Base-by-base conservation (phyloP, 2,888 invertebrate genomes). In the Drosophila nr. medialis region DNA sequence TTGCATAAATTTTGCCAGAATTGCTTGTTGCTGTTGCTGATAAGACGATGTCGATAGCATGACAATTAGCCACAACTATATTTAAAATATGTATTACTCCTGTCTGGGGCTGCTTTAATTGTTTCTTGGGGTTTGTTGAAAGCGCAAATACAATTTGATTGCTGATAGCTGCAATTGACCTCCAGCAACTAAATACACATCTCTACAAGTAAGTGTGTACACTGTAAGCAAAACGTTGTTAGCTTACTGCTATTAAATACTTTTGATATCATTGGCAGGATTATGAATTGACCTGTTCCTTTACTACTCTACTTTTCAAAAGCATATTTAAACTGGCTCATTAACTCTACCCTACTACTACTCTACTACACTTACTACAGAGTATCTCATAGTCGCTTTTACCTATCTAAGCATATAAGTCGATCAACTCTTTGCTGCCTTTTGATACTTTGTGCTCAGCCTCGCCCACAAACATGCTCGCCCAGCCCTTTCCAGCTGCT, bases 51-150 rank as follows among this genome's bases (percentile, higher is more conserved):
- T 84, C 90, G 85, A 85, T 85, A 81, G 90, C 87, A 77, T 81
- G 90, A 85, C 85, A 85, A 85, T 85, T 85, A 85, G 90, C 77
- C 85, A 58, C 75, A 78, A 89, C 85, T 75, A 84, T 80, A 77
- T 75, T 83, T 70, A 55, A 78, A 75, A 84, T 78, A 70, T 75
- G 34, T 72, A 60, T 49, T 65, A 10, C 32, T 73, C 30, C 38
- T 51, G 66, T 55, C 54, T 62, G 68, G 69, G 63, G 30, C 59
- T 51, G 55, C 69, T 65, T 70, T 89, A 85, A 85, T 89, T 85
- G 79, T 89, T 85, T 85, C 89, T 86, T 84, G 64, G 70, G 81
- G 62, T 65, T 54, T 72, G 84, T 86, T 83, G 84, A 89, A 84
- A 83, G 78, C 67, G 59, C 70, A 88, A 82, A 88, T 55, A 69